Percentiles rank a stretch among this genome's conserved stretches.
These are phyloP conservation scores for Alviniconcha marisindica DNA, from an alignment of 1,140 invertebrate species.

Conservation along the genomic window DNA sequence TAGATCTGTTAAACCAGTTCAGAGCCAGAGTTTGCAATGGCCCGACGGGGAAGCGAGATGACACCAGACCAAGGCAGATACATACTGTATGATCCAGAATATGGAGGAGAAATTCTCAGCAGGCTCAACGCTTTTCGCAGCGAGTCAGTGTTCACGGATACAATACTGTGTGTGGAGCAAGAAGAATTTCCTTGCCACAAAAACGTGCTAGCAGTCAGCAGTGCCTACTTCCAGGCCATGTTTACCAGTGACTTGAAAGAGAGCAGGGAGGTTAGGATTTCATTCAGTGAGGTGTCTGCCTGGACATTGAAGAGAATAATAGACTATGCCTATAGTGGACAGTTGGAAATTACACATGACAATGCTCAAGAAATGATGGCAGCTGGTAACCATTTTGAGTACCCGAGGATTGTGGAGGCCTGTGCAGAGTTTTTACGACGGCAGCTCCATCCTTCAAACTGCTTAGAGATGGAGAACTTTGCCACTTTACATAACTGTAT, in stretches of 20 bases:
- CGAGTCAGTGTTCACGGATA: slow-evolving; percentile 71
- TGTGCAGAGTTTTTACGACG: slow-evolving; percentile 73
- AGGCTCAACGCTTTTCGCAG: slow-evolving; percentile 67
- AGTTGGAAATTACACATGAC: slow-evolving; percentile 73
- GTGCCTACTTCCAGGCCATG: slow-evolving; percentile 78
- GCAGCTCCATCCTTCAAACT: slow-evolving; percentile 76
- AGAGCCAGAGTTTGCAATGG: slow-evolving; percentile 29
- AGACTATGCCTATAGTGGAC: slow-evolving; percentile 75
- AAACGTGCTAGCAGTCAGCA: slow-evolving; percentile 75
- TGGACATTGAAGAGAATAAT: slow-evolving; percentile 75
- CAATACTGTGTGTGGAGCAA: slow-evolving; percentile 71
- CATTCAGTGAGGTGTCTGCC: slow-evolving; percentile 75
- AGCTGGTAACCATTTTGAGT: slow-evolving; percentile 76
- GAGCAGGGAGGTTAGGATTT: slow-evolving; percentile 69
- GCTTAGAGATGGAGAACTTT: slow-evolving; percentile 75
- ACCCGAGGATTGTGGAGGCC: slow-evolving; percentile 74
- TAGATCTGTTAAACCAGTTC: slow-evolving; percentile 1
- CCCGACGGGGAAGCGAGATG: slow-evolving; percentile 50
- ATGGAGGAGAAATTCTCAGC: slow-evolving; percentile 65
- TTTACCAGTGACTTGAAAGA: slow-evolving; percentile 77
- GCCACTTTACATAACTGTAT: slow-evolving; percentile 74
- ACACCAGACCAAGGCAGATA: slow-evolving; percentile 42
- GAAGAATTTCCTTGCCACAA: slow-evolving; percentile 76
- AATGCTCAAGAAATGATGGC: slow-evolving; percentile 76
- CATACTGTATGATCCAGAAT: slow-evolving; percentile 61